Evolutionary conservation across 2,888 invertebrate species (phyloP), one percentile per base, ranked within the genome.

Genomic region (Tenthredo distinguenda): DNA sequence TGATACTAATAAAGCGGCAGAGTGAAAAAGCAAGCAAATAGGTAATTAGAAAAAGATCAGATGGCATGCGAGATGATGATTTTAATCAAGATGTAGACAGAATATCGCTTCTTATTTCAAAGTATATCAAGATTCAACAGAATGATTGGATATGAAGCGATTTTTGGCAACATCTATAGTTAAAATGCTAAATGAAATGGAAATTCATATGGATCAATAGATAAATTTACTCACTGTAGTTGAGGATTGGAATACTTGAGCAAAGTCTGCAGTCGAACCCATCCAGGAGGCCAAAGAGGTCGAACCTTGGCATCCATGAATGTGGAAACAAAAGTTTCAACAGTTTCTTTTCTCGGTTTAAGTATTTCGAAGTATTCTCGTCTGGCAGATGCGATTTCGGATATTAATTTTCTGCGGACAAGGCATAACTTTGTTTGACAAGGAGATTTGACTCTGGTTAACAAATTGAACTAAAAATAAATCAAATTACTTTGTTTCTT

Each of bases 221-320:
- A 26, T 50, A 18, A 58, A 10, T 79, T 21, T 21, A 87, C 88
- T 91, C 88, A 91, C 92, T 85, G 87, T 86, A 89, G 84, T 84
- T 90, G 89, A 72, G 85, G 85, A 86, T 94, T 94, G 40, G 95
- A 94, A 90, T 95, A 95, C 40, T 95, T 91, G 87, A 95, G 89
- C 81, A 96, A 92, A 5, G 95, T 95, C 50, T 95, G 94, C 91
- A 95, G 94, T 87, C 95, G 94, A 91, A 96, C 96, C 94, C 96
- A 96, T 26, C 96, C 96, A 76, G 93, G 92, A 4, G 96, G 96
- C 96, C 96, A 97, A 50, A 96, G 93, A 15, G 95, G 95, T 91
- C 96, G 94, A n/a, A 96, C 95, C 85, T 96, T 94, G 62, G 92
- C 91, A 82, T 95, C 95, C 71, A 97, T 93, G 90, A 96, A 95